Evolutionary conservation across 2,888 invertebrate genomes (phyloP).

Genomic region (Linyphia triangularis): DNA sequence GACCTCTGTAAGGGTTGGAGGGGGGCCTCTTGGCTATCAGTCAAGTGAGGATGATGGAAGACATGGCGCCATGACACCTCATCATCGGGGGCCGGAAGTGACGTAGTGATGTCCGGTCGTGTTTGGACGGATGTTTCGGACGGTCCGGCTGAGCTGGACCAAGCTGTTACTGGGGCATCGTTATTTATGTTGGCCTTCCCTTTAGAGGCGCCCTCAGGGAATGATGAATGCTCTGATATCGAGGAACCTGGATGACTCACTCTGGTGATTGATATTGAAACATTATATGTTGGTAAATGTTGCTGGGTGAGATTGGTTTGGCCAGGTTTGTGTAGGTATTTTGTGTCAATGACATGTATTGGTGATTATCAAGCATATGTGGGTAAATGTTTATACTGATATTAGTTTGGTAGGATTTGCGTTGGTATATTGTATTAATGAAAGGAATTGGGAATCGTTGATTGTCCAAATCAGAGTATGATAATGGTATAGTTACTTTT

Average conservation of each 20-base stretch:
- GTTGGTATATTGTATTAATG: too few relatives aligned
- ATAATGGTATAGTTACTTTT: too few relatives aligned
- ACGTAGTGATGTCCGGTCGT: conserved; percentile 8
- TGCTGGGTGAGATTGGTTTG: too few relatives aligned
- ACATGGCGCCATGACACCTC: conserved; percentile 45
- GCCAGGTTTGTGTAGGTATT: too few relatives aligned
- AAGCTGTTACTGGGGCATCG: conserved; percentile 22
- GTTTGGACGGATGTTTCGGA: conserved; percentile 46
- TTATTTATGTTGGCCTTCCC: conserved; percentile 38
- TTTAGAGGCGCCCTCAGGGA: neutral
- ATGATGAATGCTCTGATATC: conserved; percentile 9
- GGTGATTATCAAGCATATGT: too few relatives aligned
- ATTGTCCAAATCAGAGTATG: too few relatives aligned
- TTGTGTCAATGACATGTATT: too few relatives aligned
- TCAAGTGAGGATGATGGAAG: conserved; percentile 39
- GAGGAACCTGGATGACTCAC: neutral
- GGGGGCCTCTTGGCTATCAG: conserved; percentile 38
- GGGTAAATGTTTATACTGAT: too few relatives aligned
- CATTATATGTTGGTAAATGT: neutral
- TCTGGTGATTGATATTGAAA: neutral
- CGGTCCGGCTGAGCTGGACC: neutral
- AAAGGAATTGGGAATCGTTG: too few relatives aligned
- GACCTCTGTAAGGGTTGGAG: conserved; percentile 44
- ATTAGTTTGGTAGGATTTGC: too few relatives aligned
- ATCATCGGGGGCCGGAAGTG: conserved; percentile 51